phyloP scores from a whole-genome alignment of 2,888 invertebrate genomes.

The Drosophila sordidula region DNA sequence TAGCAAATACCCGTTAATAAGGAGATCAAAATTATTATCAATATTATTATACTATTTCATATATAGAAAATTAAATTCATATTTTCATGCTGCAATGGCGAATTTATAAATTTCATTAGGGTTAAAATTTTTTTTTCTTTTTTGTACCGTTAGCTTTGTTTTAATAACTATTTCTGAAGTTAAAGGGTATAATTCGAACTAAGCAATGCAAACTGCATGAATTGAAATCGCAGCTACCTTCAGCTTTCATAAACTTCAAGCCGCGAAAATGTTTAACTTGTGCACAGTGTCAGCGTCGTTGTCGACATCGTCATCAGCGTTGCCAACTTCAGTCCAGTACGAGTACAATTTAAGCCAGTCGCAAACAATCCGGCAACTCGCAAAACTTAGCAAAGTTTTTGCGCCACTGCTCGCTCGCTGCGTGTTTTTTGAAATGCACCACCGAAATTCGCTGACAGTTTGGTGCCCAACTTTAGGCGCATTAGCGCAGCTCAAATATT shows the following conservation, averaged over 20 bases:
- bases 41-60: too few species aligned
- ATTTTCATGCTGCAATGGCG: too few species aligned
- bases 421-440: slow-evolving; percentile 49
- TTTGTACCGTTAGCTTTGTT: neutral
- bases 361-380: slow-evolving; percentile 65
- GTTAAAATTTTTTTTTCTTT: neutral
- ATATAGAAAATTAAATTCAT: too few species aligned
- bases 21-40: neutral
- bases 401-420: slow-evolving; percentile 35
- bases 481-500: slow-evolving; percentile 75
- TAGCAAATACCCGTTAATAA: neutral
- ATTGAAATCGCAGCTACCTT: slow-evolving; percentile 20
- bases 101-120: too few species aligned
- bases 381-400: slow-evolving; percentile 60
- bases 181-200: neutral
- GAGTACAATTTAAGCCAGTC: slow-evolving; percentile 55
- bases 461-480: slow-evolving; percentile 60
- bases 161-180: neutral
- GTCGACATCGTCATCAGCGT: slow-evolving; percentile 47
- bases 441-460: slow-evolving; percentile 73
- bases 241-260: slow-evolving; percentile 59
- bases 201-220: slow-evolving; percentile 21
- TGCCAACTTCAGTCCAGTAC: slow-evolving; percentile 21
- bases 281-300: slow-evolving; percentile 67
- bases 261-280: slow-evolving; percentile 68